phyloP scores from a whole-genome alignment of 2,113 vertebrate species.

The Elaphurus davidianus region DNA sequence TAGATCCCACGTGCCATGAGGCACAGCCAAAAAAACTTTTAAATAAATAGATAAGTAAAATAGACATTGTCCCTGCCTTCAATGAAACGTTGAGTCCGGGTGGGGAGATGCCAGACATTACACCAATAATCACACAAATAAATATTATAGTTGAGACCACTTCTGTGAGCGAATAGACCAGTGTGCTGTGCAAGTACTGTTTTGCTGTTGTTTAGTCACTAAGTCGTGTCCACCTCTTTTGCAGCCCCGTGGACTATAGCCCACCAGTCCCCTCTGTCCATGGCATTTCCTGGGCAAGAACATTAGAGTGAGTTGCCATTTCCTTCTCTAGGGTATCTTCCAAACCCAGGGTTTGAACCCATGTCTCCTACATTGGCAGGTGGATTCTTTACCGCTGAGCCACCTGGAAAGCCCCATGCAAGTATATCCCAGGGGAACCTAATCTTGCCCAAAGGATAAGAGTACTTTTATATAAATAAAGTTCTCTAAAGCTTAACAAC shows the following conservation, averaged over 20 bases:
- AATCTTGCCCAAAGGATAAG: not conserved
- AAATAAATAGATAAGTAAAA: not conserved
- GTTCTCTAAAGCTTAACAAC: not conserved
- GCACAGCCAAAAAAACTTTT: not conserved
- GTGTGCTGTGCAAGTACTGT: not conserved
- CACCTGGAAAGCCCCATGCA: not conserved
- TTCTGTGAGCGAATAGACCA: not conserved
- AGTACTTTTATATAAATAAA: not conserved
- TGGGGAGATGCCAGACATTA: not conserved
- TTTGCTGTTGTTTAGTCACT: not conserved
- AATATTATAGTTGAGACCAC: not conserved
- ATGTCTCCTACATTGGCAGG: not conserved
- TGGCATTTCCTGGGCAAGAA: not conserved
- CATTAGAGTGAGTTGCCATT: not conserved
- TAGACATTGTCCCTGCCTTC: not conserved
- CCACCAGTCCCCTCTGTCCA: not conserved
- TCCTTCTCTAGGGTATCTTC: not conserved
- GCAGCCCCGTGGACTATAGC: not conserved
- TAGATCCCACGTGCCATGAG: not conserved
- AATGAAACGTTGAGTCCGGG: not conserved
- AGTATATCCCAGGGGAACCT: not conserved
- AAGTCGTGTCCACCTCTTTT: not conserved
- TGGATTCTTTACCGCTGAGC: not conserved
- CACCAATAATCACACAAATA: not conserved
- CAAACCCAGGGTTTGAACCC: not conserved